Evolutionary conservation across 2,113 vertebrate genomes (phyloP), one percentile per base, ranked within the genome.

Genomic region (Hystrix cristata): DNA sequence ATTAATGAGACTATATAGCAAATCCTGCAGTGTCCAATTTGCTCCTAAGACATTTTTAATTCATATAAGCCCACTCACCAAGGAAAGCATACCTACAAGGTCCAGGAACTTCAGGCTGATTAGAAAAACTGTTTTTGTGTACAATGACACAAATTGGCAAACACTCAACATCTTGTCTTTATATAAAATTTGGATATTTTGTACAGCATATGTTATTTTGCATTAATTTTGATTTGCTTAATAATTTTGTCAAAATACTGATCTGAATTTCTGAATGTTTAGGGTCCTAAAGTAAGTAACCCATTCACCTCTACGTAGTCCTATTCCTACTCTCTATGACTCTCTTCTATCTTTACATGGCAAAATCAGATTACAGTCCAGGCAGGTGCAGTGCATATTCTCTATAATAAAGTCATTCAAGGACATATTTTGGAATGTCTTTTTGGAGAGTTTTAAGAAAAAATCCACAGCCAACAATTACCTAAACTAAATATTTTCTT

Each of bases 131-230:
- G 0, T 55, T 88, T 34, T 21, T 34, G 38, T 64, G 27, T 4
- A n/a, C 12, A 53, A 62, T 34, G 65, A 46, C 7, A 34, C 13
- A 46, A 11, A 0, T 1, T 90, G 10, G 15, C 25, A 72, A 87
- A 60, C 48, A 60, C 8, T 27, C 1, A 76, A 62, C 19, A 19
- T 1, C 0, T 5, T 34, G 31, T 48, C 13, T 94, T 91, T 55
- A 79, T 72, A 53, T 64, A 64, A 65, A 82, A 74, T 31, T 86
- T 94, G 64, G 13, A 62, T 82, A n/a, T 87, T 72, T 80, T 84
- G 1, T 31, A 21, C 8, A 64, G 13, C 38, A 34, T 67, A 15
- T 12, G 46, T 65, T 53, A 34, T 23, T 51, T n/a, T 25, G 29
- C 19, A 38, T 82, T 81, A 71, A 82, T 34, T 94, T 87, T 57